phyloP scores from a whole-genome alignment of 2,888 invertebrate genomes.

The Volucella inflata region DNA sequence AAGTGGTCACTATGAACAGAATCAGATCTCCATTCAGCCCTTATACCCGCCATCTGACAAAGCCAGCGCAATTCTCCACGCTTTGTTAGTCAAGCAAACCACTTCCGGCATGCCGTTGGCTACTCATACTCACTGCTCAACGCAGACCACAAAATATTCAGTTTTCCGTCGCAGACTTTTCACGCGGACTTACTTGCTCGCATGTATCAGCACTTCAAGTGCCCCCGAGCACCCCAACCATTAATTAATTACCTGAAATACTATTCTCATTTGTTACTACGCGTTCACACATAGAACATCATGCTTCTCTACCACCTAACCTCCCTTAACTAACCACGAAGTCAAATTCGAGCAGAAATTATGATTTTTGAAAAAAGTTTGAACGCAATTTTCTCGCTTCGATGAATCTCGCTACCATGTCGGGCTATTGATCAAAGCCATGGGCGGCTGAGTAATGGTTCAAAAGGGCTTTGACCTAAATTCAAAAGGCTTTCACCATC shows the following conservation, averaged over 20 bases:
- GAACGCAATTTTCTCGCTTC: constrained; percentile 52
- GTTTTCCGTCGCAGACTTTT: constrained; percentile 41
- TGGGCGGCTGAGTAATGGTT: constrained; percentile 23
- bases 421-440: constrained; percentile 9
- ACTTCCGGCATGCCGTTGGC: constrained; percentile 79
- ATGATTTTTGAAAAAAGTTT: constrained; percentile 36
- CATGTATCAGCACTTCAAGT: constrained; percentile 51
- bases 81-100: constrained; percentile 83
- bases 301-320: too few species aligned
- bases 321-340: background rate
- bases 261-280: background rate
- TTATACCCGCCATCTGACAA: constrained; percentile 25
- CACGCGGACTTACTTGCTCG: background rate
- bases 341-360: constrained; percentile 30
- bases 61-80: constrained; percentile 79
- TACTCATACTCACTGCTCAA: constrained; percentile 14
- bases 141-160: constrained; percentile 48
- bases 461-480: constrained; percentile 57
- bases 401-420: constrained; percentile 8
- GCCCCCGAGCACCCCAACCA: constrained; percentile 24
- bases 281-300: background rate
- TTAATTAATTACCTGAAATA: constrained; percentile 58
- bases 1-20: constrained; percentile 61
- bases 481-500: constrained; percentile 46
- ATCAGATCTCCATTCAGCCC: constrained; percentile 31